Percentiles rank a stretch among this genome's conserved stretches.
Conservation (phyloP, 2,113 vertebrate species). For the Myotis brandtii region DNA sequence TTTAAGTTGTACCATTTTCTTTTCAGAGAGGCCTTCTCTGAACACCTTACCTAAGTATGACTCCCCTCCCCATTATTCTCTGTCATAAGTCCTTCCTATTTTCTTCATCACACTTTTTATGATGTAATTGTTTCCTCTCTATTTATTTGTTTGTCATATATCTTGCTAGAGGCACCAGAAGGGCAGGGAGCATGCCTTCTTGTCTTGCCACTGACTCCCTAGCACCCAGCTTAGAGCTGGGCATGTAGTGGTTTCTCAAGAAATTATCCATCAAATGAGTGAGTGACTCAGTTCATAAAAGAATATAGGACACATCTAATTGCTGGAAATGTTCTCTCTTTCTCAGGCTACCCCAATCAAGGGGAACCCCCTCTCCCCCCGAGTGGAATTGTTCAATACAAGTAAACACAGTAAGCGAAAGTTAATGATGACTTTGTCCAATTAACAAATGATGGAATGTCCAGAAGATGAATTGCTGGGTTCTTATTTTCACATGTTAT, state of each 20-base stretch:
- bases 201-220: neutral
- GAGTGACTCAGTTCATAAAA: neutral
- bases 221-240: neutral
- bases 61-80: neutral
- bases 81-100: neutral
- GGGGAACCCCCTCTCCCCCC: neutral
- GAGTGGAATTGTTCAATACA: neutral
- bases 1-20: neutral
- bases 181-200: neutral
- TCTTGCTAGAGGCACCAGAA: neutral
- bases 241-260: neutral
- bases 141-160: neutral
- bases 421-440: neutral
- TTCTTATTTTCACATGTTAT: neutral
- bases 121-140: neutral
- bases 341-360: neutral
- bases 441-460: neutral
- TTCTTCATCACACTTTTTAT: neutral
- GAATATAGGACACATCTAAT: neutral
- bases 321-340: constrained; percentile 11
- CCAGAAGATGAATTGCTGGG: neutral
- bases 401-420: neutral
- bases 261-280: constrained; percentile 29
- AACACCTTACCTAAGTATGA: neutral
- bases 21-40: neutral